Percentiles rank a stretch among this genome's conserved stretches.
phyloP scores from a whole-genome alignment of 2,797 vertebrate genomes.

The Tadarida brasiliensis region DNA sequence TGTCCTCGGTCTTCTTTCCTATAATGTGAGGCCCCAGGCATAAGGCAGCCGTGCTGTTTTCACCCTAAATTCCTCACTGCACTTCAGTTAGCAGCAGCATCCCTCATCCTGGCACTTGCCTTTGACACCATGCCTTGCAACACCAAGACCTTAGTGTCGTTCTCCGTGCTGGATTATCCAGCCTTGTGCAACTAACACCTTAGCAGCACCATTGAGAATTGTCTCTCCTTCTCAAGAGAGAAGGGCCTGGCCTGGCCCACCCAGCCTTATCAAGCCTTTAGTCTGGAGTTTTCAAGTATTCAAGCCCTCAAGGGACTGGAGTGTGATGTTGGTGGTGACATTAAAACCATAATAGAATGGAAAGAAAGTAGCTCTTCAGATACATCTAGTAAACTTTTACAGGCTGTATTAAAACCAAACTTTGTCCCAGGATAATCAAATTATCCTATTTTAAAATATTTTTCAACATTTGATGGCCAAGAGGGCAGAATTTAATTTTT shows the following conservation, averaged over 20 bases:
- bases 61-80: background rate
- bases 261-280: background rate
- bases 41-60: background rate
- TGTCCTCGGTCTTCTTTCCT: background rate
- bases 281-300: background rate
- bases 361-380: constrained; percentile 19
- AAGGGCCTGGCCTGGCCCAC: background rate
- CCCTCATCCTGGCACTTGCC: background rate
- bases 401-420: background rate
- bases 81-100: background rate
- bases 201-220: background rate
- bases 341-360: background rate
- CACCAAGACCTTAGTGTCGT: background rate
- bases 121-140: background rate
- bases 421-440: background rate
- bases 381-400: background rate
- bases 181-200: background rate
- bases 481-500: constrained; percentile 50
- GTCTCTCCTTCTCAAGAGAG: background rate
- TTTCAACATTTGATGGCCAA: constrained; percentile 10
- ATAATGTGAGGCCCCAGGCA: background rate
- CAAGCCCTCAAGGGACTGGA: background rate
- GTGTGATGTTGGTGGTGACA: background rate
- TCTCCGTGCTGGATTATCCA: background rate
- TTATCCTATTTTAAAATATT: background rate